Percentiles rank a stretch among this genome's conserved stretches.
phyloP scores from a whole-genome alignment of 2,113 vertebrate genomes.

The Nettapus auritus region DNA sequence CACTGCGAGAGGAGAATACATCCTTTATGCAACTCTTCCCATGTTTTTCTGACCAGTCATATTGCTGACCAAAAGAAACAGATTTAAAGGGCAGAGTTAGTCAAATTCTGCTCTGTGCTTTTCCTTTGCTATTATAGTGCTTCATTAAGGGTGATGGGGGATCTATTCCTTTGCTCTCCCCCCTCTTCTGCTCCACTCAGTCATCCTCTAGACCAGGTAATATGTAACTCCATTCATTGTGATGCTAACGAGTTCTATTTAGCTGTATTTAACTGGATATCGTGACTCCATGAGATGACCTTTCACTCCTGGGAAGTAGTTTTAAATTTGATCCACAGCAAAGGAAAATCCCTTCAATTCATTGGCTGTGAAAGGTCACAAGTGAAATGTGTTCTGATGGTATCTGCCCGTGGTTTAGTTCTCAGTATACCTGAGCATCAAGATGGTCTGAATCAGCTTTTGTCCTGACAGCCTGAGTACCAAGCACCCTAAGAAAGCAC shows the following conservation, averaged over 20 bases:
- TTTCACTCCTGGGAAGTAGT: constrained; percentile 83
- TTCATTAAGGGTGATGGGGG: constrained; percentile 65
- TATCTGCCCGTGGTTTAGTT: constrained; percentile 80
- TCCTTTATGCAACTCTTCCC: constrained; percentile 59
- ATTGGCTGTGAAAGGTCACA: constrained; percentile 85
- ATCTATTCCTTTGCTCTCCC: constrained; percentile 40
- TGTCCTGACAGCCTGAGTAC: constrained; percentile 73
- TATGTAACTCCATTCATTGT: constrained; percentile 82
- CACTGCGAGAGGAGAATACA: constrained; percentile 67
- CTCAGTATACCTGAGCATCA: constrained; percentile 79
- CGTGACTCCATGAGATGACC: constrained; percentile 78
- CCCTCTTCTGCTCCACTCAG: constrained; percentile 45
- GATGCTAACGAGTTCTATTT: constrained; percentile 85
- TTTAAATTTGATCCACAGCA: constrained; percentile 83
- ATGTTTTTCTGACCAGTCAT: constrained; percentile 61
- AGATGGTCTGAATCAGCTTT: constrained; percentile 77
- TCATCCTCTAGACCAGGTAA: constrained; percentile 77
- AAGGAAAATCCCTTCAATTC: constrained; percentile 83
- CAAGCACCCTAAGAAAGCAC: constrained; percentile 68
- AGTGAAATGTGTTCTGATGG: constrained; percentile 85
- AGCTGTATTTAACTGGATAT: constrained; percentile 85
- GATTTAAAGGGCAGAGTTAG: constrained; percentile 64
- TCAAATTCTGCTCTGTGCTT: constrained; percentile 61
- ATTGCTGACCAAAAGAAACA: constrained; percentile 69
- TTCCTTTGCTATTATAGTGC: constrained; percentile 21